These are phyloP conservation scores for Megalopta genalis DNA, from an alignment of 1,140 invertebrate species.

Conservation along the genomic window DNA sequence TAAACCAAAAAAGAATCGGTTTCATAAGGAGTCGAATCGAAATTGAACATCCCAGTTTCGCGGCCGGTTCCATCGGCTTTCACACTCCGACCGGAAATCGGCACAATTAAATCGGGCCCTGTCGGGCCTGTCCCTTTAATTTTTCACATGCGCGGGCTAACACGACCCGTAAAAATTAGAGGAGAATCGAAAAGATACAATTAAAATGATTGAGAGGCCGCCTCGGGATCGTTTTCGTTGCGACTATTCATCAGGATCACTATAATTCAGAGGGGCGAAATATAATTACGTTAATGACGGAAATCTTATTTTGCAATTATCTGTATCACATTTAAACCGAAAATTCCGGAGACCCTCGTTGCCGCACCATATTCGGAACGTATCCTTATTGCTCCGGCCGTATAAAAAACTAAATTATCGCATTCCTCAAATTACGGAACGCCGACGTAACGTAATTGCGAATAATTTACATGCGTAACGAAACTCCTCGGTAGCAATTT, in stretches of 20 bases:
- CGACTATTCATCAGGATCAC: constrained; percentile 17
- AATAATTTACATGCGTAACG: neutral
- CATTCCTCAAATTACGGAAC: neutral
- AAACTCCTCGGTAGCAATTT: neutral
- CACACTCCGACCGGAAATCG: constrained; percentile 43
- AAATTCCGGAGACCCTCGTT: neutral
- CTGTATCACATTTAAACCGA: constrained; percentile 22
- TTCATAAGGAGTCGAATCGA: too few relatives aligned
- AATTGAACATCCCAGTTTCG: too few relatives aligned
- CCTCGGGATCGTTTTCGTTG: constrained; percentile 6
- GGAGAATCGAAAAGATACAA: constrained; percentile 26
- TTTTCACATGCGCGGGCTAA: constrained; percentile 27
- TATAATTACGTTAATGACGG: constrained; percentile 29
- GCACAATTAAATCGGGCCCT: constrained; percentile 49
- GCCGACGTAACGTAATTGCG: neutral
- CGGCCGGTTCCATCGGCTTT: constrained; percentile 36
- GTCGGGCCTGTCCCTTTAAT: constrained; percentile 23
- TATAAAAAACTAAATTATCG: neutral
- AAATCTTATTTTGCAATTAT: constrained; percentile 17
- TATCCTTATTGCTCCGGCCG: neutral
- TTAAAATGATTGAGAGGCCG: constrained; percentile 33
- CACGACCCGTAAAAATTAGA: constrained; percentile 35
- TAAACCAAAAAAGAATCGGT: too few relatives aligned
- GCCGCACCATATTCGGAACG: neutral
- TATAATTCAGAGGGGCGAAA: constrained; percentile 28